phyloP scores from a whole-genome alignment of 2,113 vertebrate species.

The Bubo scandiacus region DNA sequence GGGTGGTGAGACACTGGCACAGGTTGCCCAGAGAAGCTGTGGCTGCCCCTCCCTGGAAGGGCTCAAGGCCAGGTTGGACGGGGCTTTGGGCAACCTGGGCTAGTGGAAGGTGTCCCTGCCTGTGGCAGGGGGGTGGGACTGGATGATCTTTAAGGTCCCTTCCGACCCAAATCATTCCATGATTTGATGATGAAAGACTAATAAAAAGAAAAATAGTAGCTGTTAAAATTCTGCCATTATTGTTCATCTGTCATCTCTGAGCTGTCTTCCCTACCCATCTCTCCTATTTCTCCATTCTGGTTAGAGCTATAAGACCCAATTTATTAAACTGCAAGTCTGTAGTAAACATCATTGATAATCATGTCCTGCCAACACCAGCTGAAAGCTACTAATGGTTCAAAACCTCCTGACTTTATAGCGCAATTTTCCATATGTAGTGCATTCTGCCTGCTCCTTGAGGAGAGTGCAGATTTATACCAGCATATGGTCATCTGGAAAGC shows the following conservation, averaged over 20 bases:
- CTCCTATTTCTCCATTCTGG: not conserved
- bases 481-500: not conserved
- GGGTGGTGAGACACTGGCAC: no score
- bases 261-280: not conserved
- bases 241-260: not conserved
- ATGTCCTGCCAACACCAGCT: not conserved
- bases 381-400: not conserved
- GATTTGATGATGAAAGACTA: no score
- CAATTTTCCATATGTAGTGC: not conserved
- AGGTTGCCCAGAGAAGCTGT: no score
- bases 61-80: no score
- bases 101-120: no score
- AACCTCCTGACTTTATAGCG: not conserved
- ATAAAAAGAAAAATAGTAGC: not conserved
- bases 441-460: not conserved
- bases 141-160: no score
- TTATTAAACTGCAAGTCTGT: not conserved
- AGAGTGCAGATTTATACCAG: not conserved
- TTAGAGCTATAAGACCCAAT: not conserved
- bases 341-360: not conserved
- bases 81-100: no score
- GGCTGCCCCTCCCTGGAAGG: no score
- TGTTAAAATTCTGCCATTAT: not conserved
- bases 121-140: no score
- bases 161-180: no score